Evolutionary conservation across 1,140 invertebrate species (phyloP).

Genomic region (Matsumurasca onukii): DNA sequence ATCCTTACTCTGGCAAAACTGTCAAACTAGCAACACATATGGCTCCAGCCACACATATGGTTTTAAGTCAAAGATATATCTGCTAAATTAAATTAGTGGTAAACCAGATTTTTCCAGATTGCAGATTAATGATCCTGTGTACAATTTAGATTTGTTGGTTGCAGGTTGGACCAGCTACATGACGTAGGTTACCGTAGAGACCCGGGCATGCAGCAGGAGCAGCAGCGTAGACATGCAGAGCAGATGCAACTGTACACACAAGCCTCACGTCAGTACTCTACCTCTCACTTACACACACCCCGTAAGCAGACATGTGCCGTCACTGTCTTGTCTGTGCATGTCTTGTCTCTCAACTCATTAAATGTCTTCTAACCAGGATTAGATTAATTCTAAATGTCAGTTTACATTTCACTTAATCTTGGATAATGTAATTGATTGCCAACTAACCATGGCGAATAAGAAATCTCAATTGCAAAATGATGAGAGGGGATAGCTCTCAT

Average conservation of each 20-base stretch:
- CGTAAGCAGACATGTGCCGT: neutral
- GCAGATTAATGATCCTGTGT: neutral
- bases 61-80: no score
- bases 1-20: no score
- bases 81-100: neutral
- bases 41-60: no score
- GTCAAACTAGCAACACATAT: no score
- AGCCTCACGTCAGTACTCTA: constrained; percentile 16
- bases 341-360: neutral
- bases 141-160: constrained; percentile 3
- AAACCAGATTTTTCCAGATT: neutral
- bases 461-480: no score
- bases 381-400: neutral
- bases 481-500: no score
- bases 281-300: neutral
- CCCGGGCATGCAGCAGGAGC: constrained; percentile 69
- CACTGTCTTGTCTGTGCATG: neutral
- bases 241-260: constrained; percentile 56
- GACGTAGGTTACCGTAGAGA: constrained; percentile 69
- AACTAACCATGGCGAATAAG: no score
- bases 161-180: constrained; percentile 70
- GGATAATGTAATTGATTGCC: no score
- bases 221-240: constrained; percentile 66
- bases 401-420: constrained; percentile 12
- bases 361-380: neutral